These are phyloP conservation scores for Meloidogyne exigua DNA, from an alignment of 1,140 invertebrate genomes.

Conservation along the genomic window DNA sequence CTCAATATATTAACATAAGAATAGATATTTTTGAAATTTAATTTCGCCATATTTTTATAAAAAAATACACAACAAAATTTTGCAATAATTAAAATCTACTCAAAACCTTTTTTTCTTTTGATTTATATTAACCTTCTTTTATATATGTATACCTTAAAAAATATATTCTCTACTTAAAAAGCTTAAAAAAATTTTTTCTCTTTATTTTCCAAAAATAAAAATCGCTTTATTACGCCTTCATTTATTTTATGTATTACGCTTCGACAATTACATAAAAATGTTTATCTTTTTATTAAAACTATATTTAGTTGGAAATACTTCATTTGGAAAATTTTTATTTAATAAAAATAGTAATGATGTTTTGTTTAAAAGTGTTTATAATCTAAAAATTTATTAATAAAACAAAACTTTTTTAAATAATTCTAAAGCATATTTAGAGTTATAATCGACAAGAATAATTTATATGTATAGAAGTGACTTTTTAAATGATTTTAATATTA, in stretches of 20 bases:
- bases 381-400: too few relatives aligned
- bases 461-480: too few relatives aligned
- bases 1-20: not conserved
- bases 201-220: not conserved
- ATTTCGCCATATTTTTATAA: not conserved
- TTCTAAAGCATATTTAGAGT: too few relatives aligned
- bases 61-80: not conserved
- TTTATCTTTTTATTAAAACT: not conserved
- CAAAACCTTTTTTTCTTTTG: not conserved
- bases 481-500: too few relatives aligned
- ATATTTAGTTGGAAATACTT: not conserved
- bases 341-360: not conserved
- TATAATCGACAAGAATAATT: too few relatives aligned
- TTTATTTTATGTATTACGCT: not conserved
- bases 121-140: not conserved
- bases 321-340: not conserved
- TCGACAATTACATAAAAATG: not conserved
- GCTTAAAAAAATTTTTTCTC: not conserved
- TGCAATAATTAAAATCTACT: not conserved
- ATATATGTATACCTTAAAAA: not conserved
- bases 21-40: not conserved
- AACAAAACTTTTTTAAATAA: too few relatives aligned
- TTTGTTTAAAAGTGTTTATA: too few relatives aligned
- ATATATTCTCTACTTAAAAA: slow-evolving; percentile 2
- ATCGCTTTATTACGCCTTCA: not conserved